Evolutionary conservation across 2,888 invertebrate species (phyloP), one percentile per base, ranked within the genome.

Genomic region (Isoperla grammatica): DNA sequence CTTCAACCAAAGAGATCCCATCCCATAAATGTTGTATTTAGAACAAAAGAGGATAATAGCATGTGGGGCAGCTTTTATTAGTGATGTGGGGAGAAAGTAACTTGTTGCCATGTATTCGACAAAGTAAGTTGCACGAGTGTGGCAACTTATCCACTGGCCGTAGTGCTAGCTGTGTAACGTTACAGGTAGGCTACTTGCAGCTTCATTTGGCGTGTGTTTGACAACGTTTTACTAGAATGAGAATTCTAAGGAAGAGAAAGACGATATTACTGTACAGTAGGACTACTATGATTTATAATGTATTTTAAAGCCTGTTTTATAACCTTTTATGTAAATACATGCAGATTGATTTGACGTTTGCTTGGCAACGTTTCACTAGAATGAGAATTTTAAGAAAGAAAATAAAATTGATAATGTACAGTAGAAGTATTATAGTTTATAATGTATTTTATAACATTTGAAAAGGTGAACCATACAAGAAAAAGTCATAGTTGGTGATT

Each of bases 1-100:
- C 61, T 61, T 59, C 56, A 57, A 61, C 61, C 61, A 61, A 61
- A 61, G 57, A 57, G 39, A 11, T 17, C 13, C n/a, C 39, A 53
- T 39, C 39, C 29, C 13, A 17, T 39, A 15, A 15, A 53, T 53
- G 53, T 53, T 37, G 53, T 53, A 19, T 11, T 37, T 53, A 53
- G 37, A 35, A 19, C 20, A 13, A 39, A 37, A 29, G 29, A 29
- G 29, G 29, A 8, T 6, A 29, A 29, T 29, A 29, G 29, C 29
- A 6, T 29, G 29, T 8, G 29, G 8, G 29, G 8, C 29, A 4
- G 29, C 29, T 29, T 4, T n/a, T 29, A 8, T 29, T 29, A 29
- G 29, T 29, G 8, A 29, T 8, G 29, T 8, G 29, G n/a, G 29
- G 8, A 29, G 29, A 29, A 8, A 8, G 29, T 29, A 29, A 29